Conservation (phyloP, 1,140 invertebrate species). For the Dendroctonus valens region DNA sequence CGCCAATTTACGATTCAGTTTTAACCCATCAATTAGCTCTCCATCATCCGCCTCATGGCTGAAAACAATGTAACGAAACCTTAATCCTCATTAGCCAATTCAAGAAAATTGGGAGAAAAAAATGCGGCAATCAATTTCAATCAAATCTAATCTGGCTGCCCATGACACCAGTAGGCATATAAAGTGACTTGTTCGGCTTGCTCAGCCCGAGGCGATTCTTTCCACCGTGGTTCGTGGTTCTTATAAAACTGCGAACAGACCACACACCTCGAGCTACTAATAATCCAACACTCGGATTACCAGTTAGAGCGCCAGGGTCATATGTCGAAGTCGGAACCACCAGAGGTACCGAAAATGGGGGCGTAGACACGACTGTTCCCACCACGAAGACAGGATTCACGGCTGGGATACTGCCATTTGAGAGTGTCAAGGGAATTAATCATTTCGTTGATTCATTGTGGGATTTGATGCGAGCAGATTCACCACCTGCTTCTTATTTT, state of each 20-base stretch:
- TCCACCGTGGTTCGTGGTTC: neutral
- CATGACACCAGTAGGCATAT: neutral
- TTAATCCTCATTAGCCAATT: too few relatives aligned
- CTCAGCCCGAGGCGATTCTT: conserved; percentile 4
- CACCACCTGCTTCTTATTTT: too few relatives aligned
- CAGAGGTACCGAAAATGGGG: conserved; percentile 11
- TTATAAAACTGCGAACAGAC: conserved; percentile 16
- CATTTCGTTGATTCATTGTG: conserved; percentile 14
- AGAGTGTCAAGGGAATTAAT: conserved; percentile 15
- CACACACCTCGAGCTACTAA: conserved; percentile 18
- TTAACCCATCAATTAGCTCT: too few relatives aligned
- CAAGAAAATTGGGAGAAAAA: too few relatives aligned
- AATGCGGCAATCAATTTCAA: neutral
- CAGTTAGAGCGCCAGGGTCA: conserved; percentile 14
- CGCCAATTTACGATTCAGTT: too few relatives aligned
- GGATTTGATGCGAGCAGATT: neutral
- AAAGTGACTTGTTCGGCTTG: neutral
- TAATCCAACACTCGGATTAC: conserved; percentile 12
- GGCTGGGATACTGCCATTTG: conserved; percentile 6
- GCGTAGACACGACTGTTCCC: conserved; percentile 15
- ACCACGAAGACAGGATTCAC: conserved; percentile 13
- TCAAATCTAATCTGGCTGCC: conserved; percentile 4
- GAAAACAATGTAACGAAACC: too few relatives aligned
- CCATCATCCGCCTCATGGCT: too few relatives aligned
- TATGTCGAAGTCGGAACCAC: conserved; percentile 8